Percentiles rank a stretch among this genome's conserved stretches.
Evolutionary conservation across 2,888 invertebrate species (phyloP).

Genomic region (Pristionchus mayeri): DNA sequence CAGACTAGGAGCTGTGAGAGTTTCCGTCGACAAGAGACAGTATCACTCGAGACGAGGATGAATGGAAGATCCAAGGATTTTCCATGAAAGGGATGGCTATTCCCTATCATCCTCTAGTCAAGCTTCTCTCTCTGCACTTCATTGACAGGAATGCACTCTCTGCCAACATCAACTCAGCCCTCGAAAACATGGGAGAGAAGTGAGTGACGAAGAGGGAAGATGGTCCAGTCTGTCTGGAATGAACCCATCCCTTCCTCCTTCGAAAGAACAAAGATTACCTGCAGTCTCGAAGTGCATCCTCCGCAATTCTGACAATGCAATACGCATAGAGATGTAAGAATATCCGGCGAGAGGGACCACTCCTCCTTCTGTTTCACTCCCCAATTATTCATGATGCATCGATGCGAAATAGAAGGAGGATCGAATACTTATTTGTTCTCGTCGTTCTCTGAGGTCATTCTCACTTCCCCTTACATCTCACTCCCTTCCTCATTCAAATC

Average conservation of each 20-base stretch:
- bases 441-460: neutral
- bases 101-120: neutral
- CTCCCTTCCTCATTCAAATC: constrained; percentile 38
- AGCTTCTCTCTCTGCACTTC: neutral
- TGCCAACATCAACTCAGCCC: neutral
- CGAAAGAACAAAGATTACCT: neutral
- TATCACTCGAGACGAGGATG: neutral
- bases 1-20: neutral
- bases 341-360: neutral
- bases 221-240: neutral
- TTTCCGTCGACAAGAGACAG: neutral
- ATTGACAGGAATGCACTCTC: no score
- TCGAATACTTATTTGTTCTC: neutral
- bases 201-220: neutral
- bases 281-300: no score
- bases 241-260: neutral
- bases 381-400: constrained; percentile 24
- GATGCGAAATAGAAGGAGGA: constrained; percentile 3
- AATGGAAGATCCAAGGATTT: no score
- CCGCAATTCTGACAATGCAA: constrained; percentile 12
- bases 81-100: neutral
- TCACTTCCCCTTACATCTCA: neutral
- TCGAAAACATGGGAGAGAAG: neutral
- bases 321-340: neutral
- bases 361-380: neutral